Evolutionary conservation across 2,797 vertebrate species (phyloP).

Genomic region (Picus viridis): DNA sequence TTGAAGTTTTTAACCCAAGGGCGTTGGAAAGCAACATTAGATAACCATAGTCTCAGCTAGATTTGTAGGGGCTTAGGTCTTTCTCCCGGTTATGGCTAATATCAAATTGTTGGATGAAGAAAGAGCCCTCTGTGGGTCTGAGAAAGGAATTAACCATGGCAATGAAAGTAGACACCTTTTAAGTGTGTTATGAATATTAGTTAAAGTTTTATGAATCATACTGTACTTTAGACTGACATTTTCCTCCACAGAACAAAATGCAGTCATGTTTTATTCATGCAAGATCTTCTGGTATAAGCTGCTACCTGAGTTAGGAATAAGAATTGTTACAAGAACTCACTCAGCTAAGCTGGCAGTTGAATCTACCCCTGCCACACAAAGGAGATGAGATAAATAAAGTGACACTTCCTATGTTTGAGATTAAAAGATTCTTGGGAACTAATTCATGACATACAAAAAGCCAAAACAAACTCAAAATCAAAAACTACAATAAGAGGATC

Average conservation of each 20-base stretch:
- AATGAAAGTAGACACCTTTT: conserved; percentile 2
- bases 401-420: neutral
- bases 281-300: neutral
- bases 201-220: conserved; percentile 15
- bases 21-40: neutral
- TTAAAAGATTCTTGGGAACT: neutral
- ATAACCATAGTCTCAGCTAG: neutral
- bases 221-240: neutral
- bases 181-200: neutral
- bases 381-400: neutral
- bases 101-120: neutral
- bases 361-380: neutral
- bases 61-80: neutral
- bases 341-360: neutral
- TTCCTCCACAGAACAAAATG: neutral
- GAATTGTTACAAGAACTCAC: neutral
- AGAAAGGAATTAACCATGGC: neutral
- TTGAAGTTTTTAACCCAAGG: neutral
- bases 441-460: neutral
- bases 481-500: too few species aligned
- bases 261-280: neutral
- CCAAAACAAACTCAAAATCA: neutral
- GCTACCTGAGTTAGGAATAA: neutral
- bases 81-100: neutral
- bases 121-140: neutral